Evolutionary conservation across 2,888 invertebrate species (phyloP).

Genomic region (Phortica okadai): DNA sequence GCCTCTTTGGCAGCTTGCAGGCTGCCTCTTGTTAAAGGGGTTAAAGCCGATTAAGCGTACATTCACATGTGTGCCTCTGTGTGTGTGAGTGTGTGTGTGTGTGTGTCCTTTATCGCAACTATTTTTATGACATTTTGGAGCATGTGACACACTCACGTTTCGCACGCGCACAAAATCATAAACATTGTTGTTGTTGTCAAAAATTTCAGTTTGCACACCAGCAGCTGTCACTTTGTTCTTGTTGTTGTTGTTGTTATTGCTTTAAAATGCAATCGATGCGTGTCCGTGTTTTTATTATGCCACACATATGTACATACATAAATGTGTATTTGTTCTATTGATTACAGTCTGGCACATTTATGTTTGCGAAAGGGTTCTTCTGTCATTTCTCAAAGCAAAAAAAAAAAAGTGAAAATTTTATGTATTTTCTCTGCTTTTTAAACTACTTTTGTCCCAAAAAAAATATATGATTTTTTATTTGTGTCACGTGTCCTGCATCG

Average conservation of each 20-base stretch:
- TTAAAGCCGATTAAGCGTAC: conserved; percentile 30
- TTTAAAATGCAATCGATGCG: conserved; percentile 26
- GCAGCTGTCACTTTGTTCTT: conserved; percentile 4
- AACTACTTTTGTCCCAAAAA: background rate
- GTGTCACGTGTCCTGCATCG: background rate
- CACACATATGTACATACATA: background rate
- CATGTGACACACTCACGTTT: conserved; percentile 57
- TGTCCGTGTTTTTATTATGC: conserved; percentile 4
- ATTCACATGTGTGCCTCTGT: conserved; percentile 36
- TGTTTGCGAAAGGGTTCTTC: background rate
- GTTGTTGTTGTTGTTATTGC: background rate
- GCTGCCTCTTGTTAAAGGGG: conserved; percentile 9
- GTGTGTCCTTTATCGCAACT: conserved; percentile 45
- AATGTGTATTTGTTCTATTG: conserved; percentile 5
- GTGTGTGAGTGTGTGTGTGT: conserved; percentile 6
- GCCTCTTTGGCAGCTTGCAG: background rate
- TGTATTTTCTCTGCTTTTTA: background rate
- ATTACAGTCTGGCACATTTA: conserved; percentile 5
- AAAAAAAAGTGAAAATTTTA: background rate
- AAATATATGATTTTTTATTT: background rate
- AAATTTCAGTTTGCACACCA: background rate
- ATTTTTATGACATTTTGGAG: conserved; percentile 50
- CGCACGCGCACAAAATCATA: conserved; percentile 56
- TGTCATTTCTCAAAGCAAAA: background rate
- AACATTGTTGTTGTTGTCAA: conserved; percentile 26